Base-by-base conservation (phyloP, 2,113 vertebrate species). In the Perca fluviatilis region DNA sequence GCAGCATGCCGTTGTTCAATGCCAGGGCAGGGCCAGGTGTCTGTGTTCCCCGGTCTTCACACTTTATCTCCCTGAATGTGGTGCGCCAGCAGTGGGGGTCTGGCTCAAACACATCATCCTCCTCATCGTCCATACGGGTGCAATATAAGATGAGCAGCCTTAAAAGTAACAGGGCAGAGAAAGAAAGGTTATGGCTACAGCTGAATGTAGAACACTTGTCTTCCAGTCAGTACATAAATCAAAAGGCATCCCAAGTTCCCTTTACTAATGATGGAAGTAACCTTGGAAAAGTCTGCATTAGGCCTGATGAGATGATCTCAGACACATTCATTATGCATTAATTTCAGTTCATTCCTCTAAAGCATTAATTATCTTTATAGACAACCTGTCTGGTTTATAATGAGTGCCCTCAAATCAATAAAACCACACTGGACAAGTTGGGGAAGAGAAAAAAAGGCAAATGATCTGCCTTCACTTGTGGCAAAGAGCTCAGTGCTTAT, bases 71-170 rank as follows among this genome's bases (percentile, higher is more conserved):
- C 81, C 84, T 82, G 91, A 91, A 93, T 36, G 87, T 67, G 75
- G 91, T 88, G 82, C 67, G 90, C 92, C 94, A 95, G 91, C 51
- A 78, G 74, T 56, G 69, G 65, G 85, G 85, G 81, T 91, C 90
- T 46, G 90, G 87, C 91, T 90, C 89, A 85, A 94, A 95, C 82
- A 96, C 95, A 94, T 95, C 95, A 71, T 96, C 95, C 86, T 96
- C 95, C 79, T 96, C 95, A 88, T 96, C 95, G 73, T 95, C 95
- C 95, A 96, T 96, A 70, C 92, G 94, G 84, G 86, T 88, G 73
- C 82, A 60, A 88, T 91, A 71, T 47, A 36, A 60, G 79, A 80
- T 71, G 86, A 82, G 83, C 89, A 83, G 66, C 89, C 95, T 95
- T 68, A 16, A 54, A 77, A 54, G 23, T 0, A 18, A 73, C 46